Percentiles rank a stretch among this genome's conserved stretches.
Evolutionary conservation across 1,140 invertebrate genomes (phyloP).

Genomic region (Drosophila elegans): DNA sequence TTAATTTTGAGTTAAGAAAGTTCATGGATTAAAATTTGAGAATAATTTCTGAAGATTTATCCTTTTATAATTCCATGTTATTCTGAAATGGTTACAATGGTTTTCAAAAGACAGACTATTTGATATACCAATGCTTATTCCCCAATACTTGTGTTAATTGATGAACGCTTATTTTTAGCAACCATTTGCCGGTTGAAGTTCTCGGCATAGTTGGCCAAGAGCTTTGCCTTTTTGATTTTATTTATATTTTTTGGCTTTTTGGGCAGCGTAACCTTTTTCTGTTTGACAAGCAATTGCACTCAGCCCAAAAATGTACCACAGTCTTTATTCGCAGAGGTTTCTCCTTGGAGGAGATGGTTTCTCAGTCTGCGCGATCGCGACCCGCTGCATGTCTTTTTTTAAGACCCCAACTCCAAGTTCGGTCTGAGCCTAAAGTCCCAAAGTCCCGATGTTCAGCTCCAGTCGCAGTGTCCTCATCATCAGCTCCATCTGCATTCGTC

Average conservation of each 20-base stretch:
- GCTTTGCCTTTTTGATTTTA: conserved; percentile 23
- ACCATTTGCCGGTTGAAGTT: background rate
- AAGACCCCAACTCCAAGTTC: conserved; percentile 3
- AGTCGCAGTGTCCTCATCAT: conserved; percentile 37
- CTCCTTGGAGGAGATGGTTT: conserved; percentile 39
- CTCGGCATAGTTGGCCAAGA: conserved; percentile 17
- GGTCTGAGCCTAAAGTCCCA: conserved; percentile 1
- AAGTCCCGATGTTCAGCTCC: conserved; percentile 2
- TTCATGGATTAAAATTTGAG: no score
- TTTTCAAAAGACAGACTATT: background rate
- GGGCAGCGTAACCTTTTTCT: conserved; percentile 74
- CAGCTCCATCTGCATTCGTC: conserved; percentile 57
- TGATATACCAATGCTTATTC: background rate
- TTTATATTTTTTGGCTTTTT: conserved; percentile 38
- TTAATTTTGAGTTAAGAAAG: no score
- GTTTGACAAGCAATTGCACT: conserved; percentile 82
- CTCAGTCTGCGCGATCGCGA: conserved; percentile 63
- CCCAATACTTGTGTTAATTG: conserved; percentile 13
- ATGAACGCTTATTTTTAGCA: conserved; percentile 6
- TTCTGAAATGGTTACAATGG: no score
- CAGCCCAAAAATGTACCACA: conserved; percentile 71
- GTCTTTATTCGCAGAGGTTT: conserved; percentile 20
- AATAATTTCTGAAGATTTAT: no score
- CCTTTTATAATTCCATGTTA: no score
- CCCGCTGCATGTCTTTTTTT: conserved; percentile 47